These are phyloP conservation scores for Amblyornis subalaris DNA, from an alignment of 2,113 vertebrate species.

Conservation along the genomic window DNA sequence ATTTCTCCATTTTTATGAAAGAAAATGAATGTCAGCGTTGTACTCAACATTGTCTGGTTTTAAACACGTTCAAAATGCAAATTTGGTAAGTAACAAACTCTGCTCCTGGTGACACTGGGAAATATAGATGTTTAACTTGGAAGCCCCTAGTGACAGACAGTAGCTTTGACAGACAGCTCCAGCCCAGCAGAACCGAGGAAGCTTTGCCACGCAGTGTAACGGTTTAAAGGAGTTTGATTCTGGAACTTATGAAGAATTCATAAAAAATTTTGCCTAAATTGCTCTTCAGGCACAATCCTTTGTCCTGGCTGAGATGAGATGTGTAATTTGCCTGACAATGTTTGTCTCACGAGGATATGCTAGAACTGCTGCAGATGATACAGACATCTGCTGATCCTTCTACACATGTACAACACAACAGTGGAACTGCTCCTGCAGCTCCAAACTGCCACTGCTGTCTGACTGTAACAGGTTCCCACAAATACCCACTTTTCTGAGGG, in stretches of 20 bases:
- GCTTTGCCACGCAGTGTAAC: background rate
- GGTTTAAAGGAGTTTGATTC: background rate
- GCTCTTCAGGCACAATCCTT: background rate
- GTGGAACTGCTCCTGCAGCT: background rate
- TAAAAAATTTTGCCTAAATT: background rate
- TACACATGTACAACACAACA: background rate
- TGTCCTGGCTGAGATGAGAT: background rate
- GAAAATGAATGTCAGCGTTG: slow-evolving; percentile 20
- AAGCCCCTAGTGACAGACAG: background rate
- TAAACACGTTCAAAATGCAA: slow-evolving; percentile 34
- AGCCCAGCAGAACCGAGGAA: background rate
- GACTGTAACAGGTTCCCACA: background rate
- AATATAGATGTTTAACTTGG: slow-evolving; percentile 38
- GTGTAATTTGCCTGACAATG: background rate
- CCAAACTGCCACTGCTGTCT: background rate
- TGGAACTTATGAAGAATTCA: background rate
- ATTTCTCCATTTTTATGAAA: slow-evolving; percentile 44
- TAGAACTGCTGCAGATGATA: background rate
- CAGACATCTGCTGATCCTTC: background rate
- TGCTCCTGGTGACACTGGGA: background rate
- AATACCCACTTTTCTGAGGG: background rate
- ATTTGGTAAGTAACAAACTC: background rate
- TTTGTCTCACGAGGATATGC: accelerated
- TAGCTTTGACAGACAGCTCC: background rate
- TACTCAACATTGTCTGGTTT: slow-evolving; percentile 10